Percentiles rank a stretch among this genome's conserved stretches.
Conservation (phyloP, 2,113 vertebrate species). For the Myxocyprinus asiaticus region DNA sequence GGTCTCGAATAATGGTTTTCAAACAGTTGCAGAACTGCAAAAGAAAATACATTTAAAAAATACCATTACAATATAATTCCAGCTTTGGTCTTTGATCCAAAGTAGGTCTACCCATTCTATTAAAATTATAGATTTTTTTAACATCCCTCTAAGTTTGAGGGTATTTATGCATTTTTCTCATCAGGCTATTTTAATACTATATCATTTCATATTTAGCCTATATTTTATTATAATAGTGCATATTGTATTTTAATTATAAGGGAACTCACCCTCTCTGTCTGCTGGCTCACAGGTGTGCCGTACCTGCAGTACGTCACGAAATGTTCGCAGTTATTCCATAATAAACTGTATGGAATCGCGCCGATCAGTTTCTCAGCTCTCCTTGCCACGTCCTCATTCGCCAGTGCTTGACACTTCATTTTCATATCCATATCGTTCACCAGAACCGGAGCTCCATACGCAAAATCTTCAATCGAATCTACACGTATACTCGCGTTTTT, state of each 20-base stretch:
- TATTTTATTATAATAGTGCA: no score
- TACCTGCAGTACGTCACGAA: conserved; percentile 92
- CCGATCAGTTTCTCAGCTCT: conserved; percentile 85
- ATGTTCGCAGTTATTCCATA: conserved; percentile 97
- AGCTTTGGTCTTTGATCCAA: no score
- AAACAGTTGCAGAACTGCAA: conserved; percentile 85
- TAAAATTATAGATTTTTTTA: no score
- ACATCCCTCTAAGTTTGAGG: no score
- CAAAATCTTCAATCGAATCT: conserved; percentile 91
- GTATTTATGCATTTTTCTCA: no score
- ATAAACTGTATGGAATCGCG: conserved; percentile 82
- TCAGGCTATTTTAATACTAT: no score
- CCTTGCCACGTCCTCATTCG: conserved; percentile 78
- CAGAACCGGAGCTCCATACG: conserved; percentile 81
- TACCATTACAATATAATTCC: neutral
- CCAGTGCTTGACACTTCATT: conserved; percentile 69
- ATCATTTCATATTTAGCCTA: no score
- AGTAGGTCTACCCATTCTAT: no score
- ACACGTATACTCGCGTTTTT: conserved; percentile 84
- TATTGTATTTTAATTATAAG: neutral
- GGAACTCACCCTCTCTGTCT: conserved; percentile 84
- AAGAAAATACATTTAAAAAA: conserved; percentile 17
- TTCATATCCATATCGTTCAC: conserved; percentile 82
- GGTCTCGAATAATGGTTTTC: conserved; percentile 90
- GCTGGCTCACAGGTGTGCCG: conserved; percentile 78